Evolutionary conservation across 2,797 vertebrate genomes (phyloP).

Genomic region (Cuculus canorus): DNA sequence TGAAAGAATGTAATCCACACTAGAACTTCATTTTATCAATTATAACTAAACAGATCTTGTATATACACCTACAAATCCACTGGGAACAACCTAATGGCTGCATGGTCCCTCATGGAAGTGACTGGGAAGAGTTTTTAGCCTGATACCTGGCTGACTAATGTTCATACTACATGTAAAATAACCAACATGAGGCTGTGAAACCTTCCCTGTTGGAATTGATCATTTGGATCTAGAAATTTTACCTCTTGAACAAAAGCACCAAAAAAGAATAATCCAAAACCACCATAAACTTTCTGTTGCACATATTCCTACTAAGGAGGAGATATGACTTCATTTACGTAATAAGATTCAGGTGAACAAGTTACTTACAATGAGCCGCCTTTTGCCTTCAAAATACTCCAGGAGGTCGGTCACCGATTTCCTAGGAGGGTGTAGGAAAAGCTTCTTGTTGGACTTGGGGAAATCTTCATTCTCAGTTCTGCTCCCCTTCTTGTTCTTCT

Average conservation of each 20-base stretch:
- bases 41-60: background rate
- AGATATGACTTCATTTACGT: background rate
- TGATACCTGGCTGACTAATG: background rate
- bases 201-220: background rate
- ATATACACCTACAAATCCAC: background rate
- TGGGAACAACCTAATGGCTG: background rate
- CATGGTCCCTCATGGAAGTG: background rate
- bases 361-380: constrained; percentile 92
- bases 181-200: background rate
- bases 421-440: constrained; percentile 73
- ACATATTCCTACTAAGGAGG: background rate
- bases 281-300: background rate
- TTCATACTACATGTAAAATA: background rate
- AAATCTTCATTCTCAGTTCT: constrained; percentile 84
- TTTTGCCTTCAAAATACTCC: constrained; percentile 92
- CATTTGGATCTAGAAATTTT: background rate
- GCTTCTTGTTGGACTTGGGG: constrained; percentile 83
- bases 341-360: background rate
- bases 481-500: constrained; percentile 84
- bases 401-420: constrained; percentile 84
- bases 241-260: background rate
- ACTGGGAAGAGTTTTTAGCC: background rate
- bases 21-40: constrained; percentile 4
- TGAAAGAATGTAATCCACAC: constrained; percentile 18
- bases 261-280: background rate